Evolutionary conservation across 2,113 vertebrate genomes (phyloP), one percentile per base, ranked within the genome.

Genomic region (Bubo blakistoni): DNA sequence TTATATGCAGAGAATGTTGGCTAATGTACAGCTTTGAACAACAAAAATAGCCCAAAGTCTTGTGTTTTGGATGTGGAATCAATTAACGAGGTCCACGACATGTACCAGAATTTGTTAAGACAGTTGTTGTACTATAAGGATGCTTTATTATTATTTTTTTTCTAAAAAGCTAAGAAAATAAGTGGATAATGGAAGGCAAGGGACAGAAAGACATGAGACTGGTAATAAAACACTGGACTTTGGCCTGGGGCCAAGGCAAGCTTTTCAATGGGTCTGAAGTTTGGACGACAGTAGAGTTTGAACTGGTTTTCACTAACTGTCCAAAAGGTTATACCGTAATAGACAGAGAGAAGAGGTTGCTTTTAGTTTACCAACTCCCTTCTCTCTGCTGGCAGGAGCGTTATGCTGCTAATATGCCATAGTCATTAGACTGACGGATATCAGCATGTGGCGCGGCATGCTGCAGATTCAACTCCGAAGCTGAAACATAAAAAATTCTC

Each of bases 11-110:
- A 94, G 96, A 89, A 94, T 93, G 72, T 87, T 81, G 76, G 92
- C 80, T 72, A 77, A 86, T 81, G 63, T 81, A 63, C 79, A 91
- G 92, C 89, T 95, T 78, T 94, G 94, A 96, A 94, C 80, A 92
- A 97, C 96, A 88, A 92, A 95, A 96, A 96, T 94, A 91, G 95
- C 79, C 96, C 92, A 78, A 46, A 86, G 70, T 79, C 78, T 92
- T 91, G 77, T 49, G 54, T 95, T 95, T 96, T 70, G 93, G 88
- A 96, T 94, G 88, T 93, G 95, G 94, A 95, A 95, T 97, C 97
- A 97, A 94, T 91, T 90, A 97, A 96, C 14, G 4, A 94, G 88
- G 97, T 97, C 94, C 76, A 54, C 21, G 67, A 77, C 66, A 62
- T 19, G 32, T 63, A 92, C 81, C 80, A 85, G 81, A 79, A 85